A percentile compares a stretch with the other conserved stretches of the same genome.
phyloP scores from a whole-genome alignment of 2,888 invertebrate genomes.

The Temnothorax ravouxi region DNA sequence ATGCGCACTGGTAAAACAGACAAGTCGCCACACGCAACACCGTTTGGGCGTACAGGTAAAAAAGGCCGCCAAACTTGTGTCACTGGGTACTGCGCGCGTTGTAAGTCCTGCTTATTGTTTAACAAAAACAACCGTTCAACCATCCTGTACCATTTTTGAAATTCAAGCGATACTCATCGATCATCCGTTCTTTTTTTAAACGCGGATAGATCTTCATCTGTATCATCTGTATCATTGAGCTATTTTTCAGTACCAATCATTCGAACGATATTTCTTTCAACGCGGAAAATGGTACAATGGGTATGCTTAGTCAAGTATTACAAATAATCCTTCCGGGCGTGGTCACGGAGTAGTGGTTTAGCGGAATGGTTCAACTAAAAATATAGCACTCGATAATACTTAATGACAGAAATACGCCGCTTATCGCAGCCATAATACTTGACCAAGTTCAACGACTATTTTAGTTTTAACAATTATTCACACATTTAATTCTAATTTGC shows the following conservation, averaged over 20 bases:
- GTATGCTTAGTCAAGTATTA: constrained; percentile 85
- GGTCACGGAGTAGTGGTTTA: constrained; percentile 55
- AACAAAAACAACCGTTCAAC: constrained; percentile 83
- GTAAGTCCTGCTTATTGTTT: constrained; percentile 87
- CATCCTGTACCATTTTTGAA: constrained; percentile 80
- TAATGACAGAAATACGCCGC: constrained; percentile 60
- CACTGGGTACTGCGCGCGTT: constrained; percentile 87
- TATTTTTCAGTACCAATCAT: constrained; percentile 38
- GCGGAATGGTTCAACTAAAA: constrained; percentile 45
- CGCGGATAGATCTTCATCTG: constrained; percentile 34
- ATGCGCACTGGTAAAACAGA: constrained; percentile 96
- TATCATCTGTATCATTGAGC: constrained; percentile 22
- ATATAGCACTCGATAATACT: constrained; percentile 11
- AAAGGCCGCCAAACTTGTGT: constrained; percentile 87
- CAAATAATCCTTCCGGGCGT: constrained; percentile 78
- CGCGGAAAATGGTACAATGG: constrained; percentile 82
- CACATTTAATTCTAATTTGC: constrained; percentile 85
- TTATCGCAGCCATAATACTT: constrained; percentile 80
- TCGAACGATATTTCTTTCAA: constrained; percentile 22
- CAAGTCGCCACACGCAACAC: constrained; percentile 94
- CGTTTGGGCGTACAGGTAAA: constrained; percentile 93
- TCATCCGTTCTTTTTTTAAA: constrained; percentile 20
- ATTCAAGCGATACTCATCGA: constrained; percentile 32
- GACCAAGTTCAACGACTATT: constrained; percentile 83
- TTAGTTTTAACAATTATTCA: constrained; percentile 84